Evolutionary conservation across 2,888 invertebrate species (phyloP), one percentile per base, ranked within the genome.

Genomic region (Amphiduros pacificus): DNA sequence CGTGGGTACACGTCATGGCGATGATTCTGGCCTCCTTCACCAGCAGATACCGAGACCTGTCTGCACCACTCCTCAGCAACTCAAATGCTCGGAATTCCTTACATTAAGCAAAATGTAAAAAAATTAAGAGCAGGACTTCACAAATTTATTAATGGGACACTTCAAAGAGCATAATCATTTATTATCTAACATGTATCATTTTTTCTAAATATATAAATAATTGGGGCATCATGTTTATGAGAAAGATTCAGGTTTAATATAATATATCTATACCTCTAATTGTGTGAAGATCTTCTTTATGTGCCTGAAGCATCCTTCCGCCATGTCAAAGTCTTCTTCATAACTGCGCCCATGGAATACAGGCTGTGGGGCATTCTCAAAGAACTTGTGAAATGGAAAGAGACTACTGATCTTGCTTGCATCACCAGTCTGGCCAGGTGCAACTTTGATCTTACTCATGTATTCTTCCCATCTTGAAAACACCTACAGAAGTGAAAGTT

Each of bases 1-100:
- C 99, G 83, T 99, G 99, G 0, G 99, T 99, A 85, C 99, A 99
- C 0, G 99, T 99, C 99, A 99, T 99, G 0, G 99, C 99, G 72
- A 99, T 99, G 60, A 99, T 96, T 85, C 98, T 99, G 0, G 99
- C 98, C 81, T 99, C 99, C 79, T 96, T 95, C 0, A 99, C 97
- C 57, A 99, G 85, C 61, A 99, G 85, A 84, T 99, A 99, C 77
- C 96, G 93, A 0, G 97, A 94, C 53, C 99, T 87, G 82, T 99
- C 99, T 53, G 95, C 85, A 0, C 99, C 99, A 54, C 94, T 95
- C 11, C 99, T 87, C 6, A 99, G 85, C 68, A 99, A 85, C 83
- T 99, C 99, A 83, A 99, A 99, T 0, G 99, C 97, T 55, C 98
- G 87, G 81, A 99, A 99, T 81, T 99, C 98, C 78, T 82, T 28